These are phyloP conservation scores for Scatophagus argus DNA, from an alignment of 2,113 vertebrate species.

Conservation along the genomic window DNA sequence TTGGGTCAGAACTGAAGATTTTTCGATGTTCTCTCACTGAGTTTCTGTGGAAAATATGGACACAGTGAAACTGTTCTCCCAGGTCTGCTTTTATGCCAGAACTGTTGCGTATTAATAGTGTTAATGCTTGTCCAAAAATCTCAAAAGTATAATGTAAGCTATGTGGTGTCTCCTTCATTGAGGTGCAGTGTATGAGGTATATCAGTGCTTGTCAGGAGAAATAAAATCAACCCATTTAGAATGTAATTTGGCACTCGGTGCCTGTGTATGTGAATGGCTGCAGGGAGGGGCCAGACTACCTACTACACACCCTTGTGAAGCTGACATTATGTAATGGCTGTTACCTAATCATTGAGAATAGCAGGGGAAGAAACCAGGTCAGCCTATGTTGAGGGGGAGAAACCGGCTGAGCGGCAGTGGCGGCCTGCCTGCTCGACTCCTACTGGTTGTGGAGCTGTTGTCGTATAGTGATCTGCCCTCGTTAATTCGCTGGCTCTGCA, in stretches of 20 bases:
- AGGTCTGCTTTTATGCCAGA: too few relatives aligned
- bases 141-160: background rate
- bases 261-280: constrained; percentile 27
- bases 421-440: constrained; percentile 43
- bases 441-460: constrained; percentile 32
- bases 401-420: constrained; percentile 1
- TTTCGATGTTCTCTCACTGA: too few relatives aligned
- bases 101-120: background rate
- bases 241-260: background rate
- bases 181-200: background rate
- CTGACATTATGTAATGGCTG: constrained; percentile 80
- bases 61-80: too few relatives aligned
- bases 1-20: background rate
- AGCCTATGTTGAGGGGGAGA: constrained; percentile 41
- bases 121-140: background rate
- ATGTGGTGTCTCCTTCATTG: background rate
- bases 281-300: constrained; percentile 37
- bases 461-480: constrained; percentile 30
- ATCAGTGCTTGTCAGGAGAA: background rate
- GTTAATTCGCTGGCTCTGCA: constrained; percentile 21
- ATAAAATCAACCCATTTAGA: background rate
- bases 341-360: constrained; percentile 81
- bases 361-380: constrained; percentile 76
- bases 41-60: background rate
- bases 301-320: constrained; percentile 64